Conservation (phyloP, 2,797 vertebrate species). For the Chromis chromis region DNA sequence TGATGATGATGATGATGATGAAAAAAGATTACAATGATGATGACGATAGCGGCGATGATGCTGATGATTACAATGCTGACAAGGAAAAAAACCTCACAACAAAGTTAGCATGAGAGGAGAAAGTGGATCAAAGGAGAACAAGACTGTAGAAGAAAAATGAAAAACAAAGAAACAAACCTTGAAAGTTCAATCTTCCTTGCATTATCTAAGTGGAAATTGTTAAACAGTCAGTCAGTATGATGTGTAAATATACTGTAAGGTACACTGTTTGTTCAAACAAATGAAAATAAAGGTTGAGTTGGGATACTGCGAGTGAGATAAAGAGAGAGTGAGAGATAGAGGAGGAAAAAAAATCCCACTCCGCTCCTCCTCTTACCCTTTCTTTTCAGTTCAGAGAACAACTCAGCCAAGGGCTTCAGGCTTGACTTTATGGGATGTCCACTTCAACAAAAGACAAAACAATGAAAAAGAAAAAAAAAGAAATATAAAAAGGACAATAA, state of each 20-base stretch:
- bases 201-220: slow-evolving; percentile 82
- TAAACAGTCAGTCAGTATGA: slow-evolving; percentile 79
- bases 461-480: slow-evolving; percentile 64
- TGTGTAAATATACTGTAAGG: slow-evolving; percentile 87
- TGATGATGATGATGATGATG: slow-evolving; percentile 50
- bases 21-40: slow-evolving; percentile 44
- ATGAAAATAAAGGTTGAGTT: slow-evolving; percentile 77
- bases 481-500: slow-evolving; percentile 84
- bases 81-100: slow-evolving; percentile 51
- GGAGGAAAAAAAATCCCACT: slow-evolving; percentile 49
- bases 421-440: slow-evolving; percentile 88
- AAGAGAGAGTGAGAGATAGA: slow-evolving; percentile 72
- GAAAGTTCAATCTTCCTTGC: slow-evolving; percentile 78
- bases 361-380: slow-evolving; percentile 73
- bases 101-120: slow-evolving; percentile 63
- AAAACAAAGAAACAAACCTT: slow-evolving; percentile 60
- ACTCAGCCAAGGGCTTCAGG: slow-evolving; percentile 91
- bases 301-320: slow-evolving; percentile 59
- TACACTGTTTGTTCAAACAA: slow-evolving; percentile 82
- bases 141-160: slow-evolving; percentile 67
- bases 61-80: slow-evolving; percentile 22
- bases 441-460: slow-evolving; percentile 84
- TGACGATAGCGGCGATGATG: background rate
- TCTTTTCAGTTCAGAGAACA: slow-evolving; percentile 81
- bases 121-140: slow-evolving; percentile 63